Evolutionary conservation across 2,113 vertebrate species (phyloP), one percentile per base, ranked within the genome.

Genomic region (Siphamia tubifer): DNA sequence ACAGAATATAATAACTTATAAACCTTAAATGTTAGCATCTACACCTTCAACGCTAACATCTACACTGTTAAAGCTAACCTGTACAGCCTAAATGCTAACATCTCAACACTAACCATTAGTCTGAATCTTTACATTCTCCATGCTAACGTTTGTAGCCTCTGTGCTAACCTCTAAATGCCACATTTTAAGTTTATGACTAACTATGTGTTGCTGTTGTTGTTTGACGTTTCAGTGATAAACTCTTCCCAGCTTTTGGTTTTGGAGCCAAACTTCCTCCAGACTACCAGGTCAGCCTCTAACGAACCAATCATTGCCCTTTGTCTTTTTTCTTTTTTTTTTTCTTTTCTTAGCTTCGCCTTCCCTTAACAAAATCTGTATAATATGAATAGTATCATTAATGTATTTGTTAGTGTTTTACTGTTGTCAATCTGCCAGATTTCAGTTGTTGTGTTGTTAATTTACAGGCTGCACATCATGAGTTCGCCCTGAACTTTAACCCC

Each of bases 171-270:
- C n/a, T n/a, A n/a, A n/a, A n/a, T 4, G 3, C 1, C 15, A 24
- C 0, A 8, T 1, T 11, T 4, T 35, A 16, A 8, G 39, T 23
- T n/a, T 44, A 6, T 51, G 19, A 17, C 2, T 74, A 42, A 69
- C 44, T 0, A 10, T 27, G 8, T 13, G 35, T 54, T 43, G 21
- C 57, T 49, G 3, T 42, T 30, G 74, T 57, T 39, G 1, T 77
- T 42, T 30, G 74, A 57, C 36, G 1, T 77, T 84, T 69, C 87
- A 97, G 96, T 66, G 95, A 97, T 86, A 98, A 95, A 85, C 85
- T 96, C 7, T 98, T 98, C 70, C 95, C 96, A 72, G 95, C 94
- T 0, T 98, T 98, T 79, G 96, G 95, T 7, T 99, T 99, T 90
- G 96, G 96, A 74, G 95, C 95, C 68, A 95, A 96, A 67, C 84